Evolutionary conservation across 1,140 invertebrate species (phyloP).

Genomic region (Maniola jurtina): DNA sequence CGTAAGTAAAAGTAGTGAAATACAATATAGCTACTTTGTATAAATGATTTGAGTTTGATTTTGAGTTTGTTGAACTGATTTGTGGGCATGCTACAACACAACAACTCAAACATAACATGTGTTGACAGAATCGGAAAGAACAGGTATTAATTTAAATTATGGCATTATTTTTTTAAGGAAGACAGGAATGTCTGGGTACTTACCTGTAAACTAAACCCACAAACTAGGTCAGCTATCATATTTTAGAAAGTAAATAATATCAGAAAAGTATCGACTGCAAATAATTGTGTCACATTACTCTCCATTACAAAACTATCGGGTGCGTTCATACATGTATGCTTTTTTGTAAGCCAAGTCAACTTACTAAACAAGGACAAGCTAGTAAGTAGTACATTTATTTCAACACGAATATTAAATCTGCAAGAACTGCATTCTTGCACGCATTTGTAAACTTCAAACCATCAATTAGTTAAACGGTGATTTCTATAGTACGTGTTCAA

Average conservation of each 20-base stretch:
- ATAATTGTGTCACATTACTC: not conserved
- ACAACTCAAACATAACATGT: too few relatives aligned
- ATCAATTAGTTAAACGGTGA: conserved; percentile 57
- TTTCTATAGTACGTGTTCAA: not conserved
- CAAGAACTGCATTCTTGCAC: conserved; percentile 62
- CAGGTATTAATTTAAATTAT: too few relatives aligned
- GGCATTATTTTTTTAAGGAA: too few relatives aligned
- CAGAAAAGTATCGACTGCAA: not conserved
- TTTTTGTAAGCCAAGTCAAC: conserved; percentile 12
- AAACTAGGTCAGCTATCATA: not conserved
- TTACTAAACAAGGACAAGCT: conserved; percentile 5
- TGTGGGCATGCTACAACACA: too few relatives aligned
- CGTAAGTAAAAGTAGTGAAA: too few relatives aligned
- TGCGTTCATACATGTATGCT: not conserved
- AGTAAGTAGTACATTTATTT: conserved; percentile 7
- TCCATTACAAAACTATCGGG: conserved; percentile 11
- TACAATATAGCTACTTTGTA: too few relatives aligned
- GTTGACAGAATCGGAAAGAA: too few relatives aligned
- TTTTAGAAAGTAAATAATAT: conserved; percentile 8
- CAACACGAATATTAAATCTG: conserved; percentile 48
- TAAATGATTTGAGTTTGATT: too few relatives aligned
- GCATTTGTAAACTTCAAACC: conserved; percentile 48
- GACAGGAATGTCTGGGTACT: too few relatives aligned
- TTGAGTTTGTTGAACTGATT: too few relatives aligned
- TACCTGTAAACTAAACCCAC: not conserved